These are phyloP conservation scores for Ardeotis arabs DNA, from an alignment of 2,113 vertebrate species.

Conservation along the genomic window DNA sequence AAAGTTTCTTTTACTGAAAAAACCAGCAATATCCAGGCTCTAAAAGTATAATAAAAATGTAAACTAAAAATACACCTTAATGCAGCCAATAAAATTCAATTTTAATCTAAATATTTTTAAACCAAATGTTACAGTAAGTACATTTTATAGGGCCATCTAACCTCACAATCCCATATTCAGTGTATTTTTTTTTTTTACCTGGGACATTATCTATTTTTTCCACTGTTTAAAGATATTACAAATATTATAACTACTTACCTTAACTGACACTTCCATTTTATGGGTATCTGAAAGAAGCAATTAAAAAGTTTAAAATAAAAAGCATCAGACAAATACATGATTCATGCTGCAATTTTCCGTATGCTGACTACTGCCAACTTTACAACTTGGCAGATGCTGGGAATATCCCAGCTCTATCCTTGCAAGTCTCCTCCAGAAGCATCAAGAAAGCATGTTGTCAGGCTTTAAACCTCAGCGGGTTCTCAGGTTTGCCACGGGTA, in stretches of 20 bases:
- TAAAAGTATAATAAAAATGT: background rate
- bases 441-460: background rate
- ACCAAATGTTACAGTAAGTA: background rate
- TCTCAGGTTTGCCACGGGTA: background rate
- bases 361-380: background rate
- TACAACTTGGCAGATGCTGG: background rate
- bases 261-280: conserved; percentile 9
- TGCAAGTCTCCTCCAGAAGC: background rate
- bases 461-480: background rate
- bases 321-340: background rate
- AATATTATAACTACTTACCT: background rate
- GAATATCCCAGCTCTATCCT: background rate
- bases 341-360: conserved; percentile 12
- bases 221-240: background rate
- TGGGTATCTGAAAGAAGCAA: conserved; percentile 2
- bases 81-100: background rate
- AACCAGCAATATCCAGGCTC: background rate
- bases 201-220: background rate
- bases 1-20: background rate
- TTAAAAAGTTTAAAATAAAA: conserved; percentile 25
- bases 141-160: background rate
- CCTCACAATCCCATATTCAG: background rate
- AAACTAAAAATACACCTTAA: background rate
- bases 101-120: background rate
- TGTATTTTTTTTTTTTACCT: background rate